Conservation (phyloP, 2,888 invertebrate species). For the Camponotus fellah region DNA sequence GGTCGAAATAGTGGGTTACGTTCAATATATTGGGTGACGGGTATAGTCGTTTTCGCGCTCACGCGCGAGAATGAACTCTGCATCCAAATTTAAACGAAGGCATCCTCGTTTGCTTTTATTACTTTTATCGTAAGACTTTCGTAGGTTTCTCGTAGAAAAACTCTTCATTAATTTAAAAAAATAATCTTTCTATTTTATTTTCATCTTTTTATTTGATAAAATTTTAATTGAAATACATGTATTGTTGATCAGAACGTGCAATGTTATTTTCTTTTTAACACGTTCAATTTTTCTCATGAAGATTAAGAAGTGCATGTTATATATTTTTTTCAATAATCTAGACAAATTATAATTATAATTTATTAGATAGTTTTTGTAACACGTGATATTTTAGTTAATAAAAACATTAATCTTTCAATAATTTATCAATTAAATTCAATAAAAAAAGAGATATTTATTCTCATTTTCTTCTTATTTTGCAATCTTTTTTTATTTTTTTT, state of each 20-base stretch:
- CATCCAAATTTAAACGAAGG: conserved; percentile 10
- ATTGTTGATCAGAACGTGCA: no score
- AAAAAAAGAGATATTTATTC: not conserved
- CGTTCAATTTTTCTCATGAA: not conserved
- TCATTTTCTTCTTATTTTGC: not conserved
- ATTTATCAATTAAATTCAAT: not conserved
- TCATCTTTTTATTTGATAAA: not conserved
- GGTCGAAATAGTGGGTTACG: conserved; percentile 26
- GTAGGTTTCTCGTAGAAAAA: not conserved
- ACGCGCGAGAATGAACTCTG: conserved; percentile 19
- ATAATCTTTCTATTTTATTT: not conserved
- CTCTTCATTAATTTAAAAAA: not conserved
- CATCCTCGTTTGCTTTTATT: not conserved
- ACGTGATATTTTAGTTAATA: not conserved
- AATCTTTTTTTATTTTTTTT: not conserved
- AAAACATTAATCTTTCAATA: no score
- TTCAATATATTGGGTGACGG: not conserved
- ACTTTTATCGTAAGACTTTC: not conserved
- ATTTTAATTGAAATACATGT: not conserved
- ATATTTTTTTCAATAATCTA: not conserved
- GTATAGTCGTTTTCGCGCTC: conserved; percentile 1
- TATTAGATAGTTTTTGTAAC: not conserved
- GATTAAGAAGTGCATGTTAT: not conserved
- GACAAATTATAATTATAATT: not conserved
- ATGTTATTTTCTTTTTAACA: not conserved